Evolutionary conservation across 2,113 vertebrate genomes (phyloP), one percentile per base, ranked within the genome.

Genomic region (Eonycteris spelaea): DNA sequence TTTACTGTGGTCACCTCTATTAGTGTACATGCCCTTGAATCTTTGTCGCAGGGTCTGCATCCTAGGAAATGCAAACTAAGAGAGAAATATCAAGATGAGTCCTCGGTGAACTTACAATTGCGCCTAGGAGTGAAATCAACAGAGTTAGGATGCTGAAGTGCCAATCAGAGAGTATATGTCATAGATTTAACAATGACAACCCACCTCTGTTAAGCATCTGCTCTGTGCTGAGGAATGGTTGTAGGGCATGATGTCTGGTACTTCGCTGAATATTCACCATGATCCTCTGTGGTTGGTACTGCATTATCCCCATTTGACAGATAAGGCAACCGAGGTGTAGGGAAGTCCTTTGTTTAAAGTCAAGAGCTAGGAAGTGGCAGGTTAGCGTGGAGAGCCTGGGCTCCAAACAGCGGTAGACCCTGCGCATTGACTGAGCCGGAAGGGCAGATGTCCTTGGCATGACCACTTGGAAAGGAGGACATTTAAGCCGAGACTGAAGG

Each of bases 261-360:
- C 26, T 48, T 18, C 0, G 7, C 5, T n/a, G 33, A 24, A 48
- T 2, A 10, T 24, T 40, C 71, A 51, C 51, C 80, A 15, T 3
- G 22, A 3, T 35, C 84, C 40, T 28, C 80, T 67, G 0, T 0
- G 3, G 57, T 18, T 11, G 78, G 8, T 24, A 59, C 22, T 30
- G 57, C 28, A 3, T 63, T 24, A 55, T 38, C 26, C 45, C 43
- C 45, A 63, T 30, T 33, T 33, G 74, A 80, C n/a, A 38, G 48
- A 6, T 74, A 48, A 84, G 70, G 35, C 94, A 73, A 30, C 15
- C 73, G 77, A 94, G 71, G 65, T 53, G 33, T 67, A 79, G 57
- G 48, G 48, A 74, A 90, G 82, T 75, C 35, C 0, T 57, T 48
- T 67, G 51, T 65, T 80, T 24, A 35, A 63, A 70, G 55, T 35